Base-by-base conservation (phyloP, 2,888 invertebrate genomes). In the Plebejus melissa region DNA sequence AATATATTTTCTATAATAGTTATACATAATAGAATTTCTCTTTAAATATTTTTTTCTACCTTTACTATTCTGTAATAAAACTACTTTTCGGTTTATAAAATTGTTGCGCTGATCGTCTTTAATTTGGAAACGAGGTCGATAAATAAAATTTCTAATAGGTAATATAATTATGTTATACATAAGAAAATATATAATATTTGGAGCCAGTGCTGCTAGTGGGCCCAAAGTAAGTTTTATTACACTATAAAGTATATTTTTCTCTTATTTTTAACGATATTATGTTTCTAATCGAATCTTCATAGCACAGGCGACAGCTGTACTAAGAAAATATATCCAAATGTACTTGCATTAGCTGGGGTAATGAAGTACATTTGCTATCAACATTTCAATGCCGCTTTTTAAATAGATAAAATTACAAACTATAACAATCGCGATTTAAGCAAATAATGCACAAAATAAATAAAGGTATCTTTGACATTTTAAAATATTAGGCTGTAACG, bases 1-100 rank as follows among this genome's bases (percentile, higher is more conserved):
- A 93, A 90, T 93, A 93, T 93, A 93, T 93, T 92, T 91, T 90
- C 88, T 93, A 92, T 91, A 90, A 89, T 91, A 89, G 81, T 90
- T 87, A 82, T 90, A 91, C 90, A 91, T 87, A 87, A 88, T 89
- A 89, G 87, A 89, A 86, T 85, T 54, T 85, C 83, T 89, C 84
- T 88, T 88, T 88, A 88, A 89, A 90, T 89, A 80, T 81, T 87
- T 85, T 82, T 84, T 84, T 89, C 75, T 88, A 90, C 86, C 83
- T 87, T 86, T 80, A 83, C 84, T 89, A 83, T 77, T 85, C 82
- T 84, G 84, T 87, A 83, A 80, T 85, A 84, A 86, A 86, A 79
- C 78, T 79, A 80, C 77, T 77, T 76, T 78, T 77, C 32, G 78
- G 77, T 76, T 78, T 80, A 79, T 76, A 80, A 79, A 86, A 84